Percentiles rank a stretch among this genome's conserved stretches.
phyloP scores from a whole-genome alignment of 2,113 vertebrate species.

The Engystomops pustulosus region DNA sequence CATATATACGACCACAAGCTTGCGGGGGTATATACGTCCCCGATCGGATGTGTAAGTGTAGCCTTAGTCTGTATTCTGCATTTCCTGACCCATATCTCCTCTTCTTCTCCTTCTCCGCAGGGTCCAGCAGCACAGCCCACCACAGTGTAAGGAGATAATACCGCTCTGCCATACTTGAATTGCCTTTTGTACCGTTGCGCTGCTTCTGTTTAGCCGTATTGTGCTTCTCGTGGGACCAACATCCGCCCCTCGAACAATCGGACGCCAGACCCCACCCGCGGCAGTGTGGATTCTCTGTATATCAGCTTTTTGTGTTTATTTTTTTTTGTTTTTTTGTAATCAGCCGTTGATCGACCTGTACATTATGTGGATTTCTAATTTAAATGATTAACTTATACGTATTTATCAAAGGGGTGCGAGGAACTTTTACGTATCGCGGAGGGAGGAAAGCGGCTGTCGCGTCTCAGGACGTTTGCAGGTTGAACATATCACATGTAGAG shows the following conservation, averaged over 20 bases:
- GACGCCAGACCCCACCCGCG: slow-evolving; percentile 74
- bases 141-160: slow-evolving; percentile 88
- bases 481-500: slow-evolving; percentile 91
- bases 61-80: background rate
- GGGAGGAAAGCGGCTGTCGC: slow-evolving; percentile 81
- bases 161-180: slow-evolving; percentile 66
- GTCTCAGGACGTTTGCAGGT: slow-evolving; percentile 79
- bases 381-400: slow-evolving; percentile 97
- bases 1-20: too few species aligned
- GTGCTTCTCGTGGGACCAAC: slow-evolving; percentile 86
- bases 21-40: too few species aligned
- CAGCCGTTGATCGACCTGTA: slow-evolving; percentile 78
- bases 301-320: slow-evolving; percentile 71
- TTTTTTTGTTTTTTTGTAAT: slow-evolving; percentile 74
- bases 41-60: background rate
- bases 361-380: slow-evolving; percentile 98
- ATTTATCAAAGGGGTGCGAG: slow-evolving; percentile 79
- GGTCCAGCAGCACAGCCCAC: slow-evolving; percentile 85
- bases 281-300: slow-evolving; percentile 78
- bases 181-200: slow-evolving; percentile 81
- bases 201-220: slow-evolving; percentile 79
- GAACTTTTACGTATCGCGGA: slow-evolving; percentile 68
- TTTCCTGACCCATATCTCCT: background rate
- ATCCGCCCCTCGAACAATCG: slow-evolving; percentile 71
- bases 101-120: slow-evolving; percentile 65